Evolutionary conservation across 2,888 invertebrate genomes (phyloP).

Genomic region (Ctenicera cuprea): DNA sequence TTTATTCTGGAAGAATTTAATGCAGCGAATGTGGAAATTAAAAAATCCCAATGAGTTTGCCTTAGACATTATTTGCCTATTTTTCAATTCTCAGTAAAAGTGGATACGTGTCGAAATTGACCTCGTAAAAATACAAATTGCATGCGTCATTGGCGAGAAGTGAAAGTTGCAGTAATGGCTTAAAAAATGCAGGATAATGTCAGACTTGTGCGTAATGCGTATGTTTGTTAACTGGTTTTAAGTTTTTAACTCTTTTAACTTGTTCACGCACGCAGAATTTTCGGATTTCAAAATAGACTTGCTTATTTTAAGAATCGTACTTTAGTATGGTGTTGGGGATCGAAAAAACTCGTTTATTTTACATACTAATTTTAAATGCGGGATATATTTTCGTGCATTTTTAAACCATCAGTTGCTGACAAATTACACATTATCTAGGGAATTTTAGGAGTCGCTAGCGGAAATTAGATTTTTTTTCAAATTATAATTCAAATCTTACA

Average conservation of each 20-base stretch:
- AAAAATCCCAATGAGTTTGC: too few relatives aligned
- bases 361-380: conserved; percentile 50
- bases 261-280: conserved; percentile 56
- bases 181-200: conserved; percentile 21
- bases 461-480: too few relatives aligned
- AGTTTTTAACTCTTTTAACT: background rate
- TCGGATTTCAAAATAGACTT: conserved; percentile 57
- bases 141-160: conserved; percentile 24
- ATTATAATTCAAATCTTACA: too few relatives aligned
- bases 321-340: conserved; percentile 46
- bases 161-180: conserved; percentile 18
- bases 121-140: conserved; percentile 12
- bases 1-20: background rate
- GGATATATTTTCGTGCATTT: conserved; percentile 34
- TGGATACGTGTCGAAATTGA: background rate
- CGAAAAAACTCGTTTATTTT: conserved; percentile 50
- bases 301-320: conserved; percentile 59
- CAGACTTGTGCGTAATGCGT: conserved; percentile 9
- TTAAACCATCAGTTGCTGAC: conserved; percentile 36
- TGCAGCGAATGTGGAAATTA: background rate
- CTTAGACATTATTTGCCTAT: too few relatives aligned
- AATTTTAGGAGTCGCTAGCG: background rate
- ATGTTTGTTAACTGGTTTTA: background rate
- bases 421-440: conserved; percentile 26
- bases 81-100: too few relatives aligned